Percentiles rank a stretch among this genome's conserved stretches.
Conservation (phyloP, 2,888 invertebrate genomes). For the Cheilosia vulpina region DNA sequence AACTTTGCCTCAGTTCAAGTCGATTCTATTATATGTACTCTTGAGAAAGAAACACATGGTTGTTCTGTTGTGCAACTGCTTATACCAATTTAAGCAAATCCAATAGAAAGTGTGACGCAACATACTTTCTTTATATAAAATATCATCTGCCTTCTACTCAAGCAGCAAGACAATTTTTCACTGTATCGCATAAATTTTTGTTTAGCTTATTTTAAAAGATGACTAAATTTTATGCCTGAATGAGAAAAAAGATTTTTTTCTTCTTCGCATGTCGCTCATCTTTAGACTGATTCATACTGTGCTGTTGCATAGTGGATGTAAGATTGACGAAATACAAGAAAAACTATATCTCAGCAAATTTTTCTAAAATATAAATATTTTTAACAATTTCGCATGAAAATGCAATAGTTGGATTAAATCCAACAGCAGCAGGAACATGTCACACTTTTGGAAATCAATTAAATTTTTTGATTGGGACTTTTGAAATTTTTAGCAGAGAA, state of each 20-base stretch:
- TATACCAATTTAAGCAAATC: no score
- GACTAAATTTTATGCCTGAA: conserved; percentile 3
- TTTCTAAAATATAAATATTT: not conserved
- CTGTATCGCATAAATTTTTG: no score
- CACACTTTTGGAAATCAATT: not conserved
- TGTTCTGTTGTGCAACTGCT: no score
- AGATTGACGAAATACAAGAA: not conserved
- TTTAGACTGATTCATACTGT: conserved; percentile 15
- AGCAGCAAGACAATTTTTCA: no score
- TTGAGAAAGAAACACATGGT: no score
- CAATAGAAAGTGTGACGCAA: no score
- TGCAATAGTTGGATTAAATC: not conserved
- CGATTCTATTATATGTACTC: no score
- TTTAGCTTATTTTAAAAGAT: conserved; percentile 18
- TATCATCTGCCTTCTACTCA: no score
- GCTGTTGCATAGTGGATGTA: not conserved
- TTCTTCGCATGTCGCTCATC: not conserved
- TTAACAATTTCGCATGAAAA: not conserved
- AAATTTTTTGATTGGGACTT: not conserved
- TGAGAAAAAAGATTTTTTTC: not conserved
- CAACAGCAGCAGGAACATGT: not conserved
- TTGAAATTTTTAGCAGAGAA: not conserved
- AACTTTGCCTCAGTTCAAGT: not conserved
- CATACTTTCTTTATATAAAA: no score
- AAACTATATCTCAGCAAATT: not conserved